These are phyloP conservation scores for Myathropa florea DNA, from an alignment of 2,888 invertebrate species.

Conservation along the genomic window DNA sequence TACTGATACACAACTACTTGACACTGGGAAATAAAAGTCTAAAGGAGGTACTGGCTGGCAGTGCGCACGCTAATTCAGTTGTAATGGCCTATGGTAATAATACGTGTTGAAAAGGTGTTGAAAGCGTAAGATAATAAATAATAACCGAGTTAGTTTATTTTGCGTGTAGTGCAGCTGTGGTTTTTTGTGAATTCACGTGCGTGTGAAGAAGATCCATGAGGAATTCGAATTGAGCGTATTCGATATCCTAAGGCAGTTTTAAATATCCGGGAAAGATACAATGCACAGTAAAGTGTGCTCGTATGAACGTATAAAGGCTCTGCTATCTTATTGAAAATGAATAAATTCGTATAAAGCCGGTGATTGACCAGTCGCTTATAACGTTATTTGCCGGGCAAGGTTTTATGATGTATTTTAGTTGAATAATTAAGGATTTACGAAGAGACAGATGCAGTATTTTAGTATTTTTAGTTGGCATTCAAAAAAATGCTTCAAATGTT, in stretches of 20 bases:
- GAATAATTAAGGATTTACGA: too few relatives aligned
- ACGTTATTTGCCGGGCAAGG: too few relatives aligned
- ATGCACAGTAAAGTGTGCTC: not conserved
- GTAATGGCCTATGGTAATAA: slow-evolving; percentile 70
- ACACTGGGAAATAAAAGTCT: slow-evolving; percentile 5
- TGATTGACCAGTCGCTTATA: too few relatives aligned
- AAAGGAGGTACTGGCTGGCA: slow-evolving; percentile 11
- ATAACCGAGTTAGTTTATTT: slow-evolving; percentile 60
- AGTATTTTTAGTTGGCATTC: too few relatives aligned
- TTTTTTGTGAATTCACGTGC: slow-evolving; percentile 13
- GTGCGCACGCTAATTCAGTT: slow-evolving; percentile 67
- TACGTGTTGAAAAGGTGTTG: slow-evolving; percentile 71
- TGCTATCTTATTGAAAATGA: not conserved
- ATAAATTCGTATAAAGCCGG: not conserved
- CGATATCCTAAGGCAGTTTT: not conserved
- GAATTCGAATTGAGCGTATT: slow-evolving; percentile 7
- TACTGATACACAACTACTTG: not conserved
- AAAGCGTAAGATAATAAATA: slow-evolving; percentile 67
- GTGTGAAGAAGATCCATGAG: slow-evolving; percentile 56
- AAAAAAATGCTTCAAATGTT: too few relatives aligned
- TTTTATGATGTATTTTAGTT: too few relatives aligned
- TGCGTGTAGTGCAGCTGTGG: slow-evolving; percentile 6
- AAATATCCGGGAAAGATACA: not conserved
- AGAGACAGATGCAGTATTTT: too few relatives aligned
- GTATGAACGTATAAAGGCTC: not conserved